Base-by-base conservation (phyloP, 2,113 vertebrate species). In the Menura novaehollandiae region DNA sequence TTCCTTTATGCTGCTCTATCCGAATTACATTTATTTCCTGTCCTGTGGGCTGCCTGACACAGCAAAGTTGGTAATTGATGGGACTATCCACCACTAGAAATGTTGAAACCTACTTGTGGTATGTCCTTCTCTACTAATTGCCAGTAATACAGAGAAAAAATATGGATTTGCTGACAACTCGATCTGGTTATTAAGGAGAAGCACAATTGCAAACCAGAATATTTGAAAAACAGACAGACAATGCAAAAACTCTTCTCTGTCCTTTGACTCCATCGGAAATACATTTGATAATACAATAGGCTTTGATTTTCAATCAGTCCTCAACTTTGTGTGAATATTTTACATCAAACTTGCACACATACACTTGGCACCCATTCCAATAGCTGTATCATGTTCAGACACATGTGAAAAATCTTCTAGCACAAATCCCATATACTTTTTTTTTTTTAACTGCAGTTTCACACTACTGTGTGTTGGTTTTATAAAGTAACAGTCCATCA, bases 231-330 rank as follows among this genome's bases (percentile, higher is more conserved):
- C 18, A 87, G 62, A 26, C 18, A 79, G n/a, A 33, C 13, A 30
- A 26, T 44, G 39, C 27, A 95, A 91, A 88, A 47, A 4, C 41
- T 64, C 12, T 64, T 47, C 41, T 58, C 56, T 80, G 30, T 69
- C 51, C 69, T 95, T 92, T 71, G 37, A 86, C n/a, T 69, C 18
- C 24, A 78, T 74, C 0, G 3, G 68, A 95, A 94, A 85, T 87
- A 82, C 35, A 73, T 33, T 59, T 93, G 74, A 30, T 44, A 91
- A 76, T 85, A 80, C 43, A 92, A 91, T 66, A 63, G 55, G n/a
- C 7, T 95, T 95, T 88, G 74, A 95, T 91, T 97, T 93, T 85
- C 37, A 89, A 49, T 82, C 69, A 82, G 15, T 80, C 85, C 30
- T 86, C 60, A 51, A 33, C 20, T 75, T 82, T 52, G 20, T 18